Conservation (phyloP, 2,888 invertebrate genomes). For the Trachelus troglodyta region DNA sequence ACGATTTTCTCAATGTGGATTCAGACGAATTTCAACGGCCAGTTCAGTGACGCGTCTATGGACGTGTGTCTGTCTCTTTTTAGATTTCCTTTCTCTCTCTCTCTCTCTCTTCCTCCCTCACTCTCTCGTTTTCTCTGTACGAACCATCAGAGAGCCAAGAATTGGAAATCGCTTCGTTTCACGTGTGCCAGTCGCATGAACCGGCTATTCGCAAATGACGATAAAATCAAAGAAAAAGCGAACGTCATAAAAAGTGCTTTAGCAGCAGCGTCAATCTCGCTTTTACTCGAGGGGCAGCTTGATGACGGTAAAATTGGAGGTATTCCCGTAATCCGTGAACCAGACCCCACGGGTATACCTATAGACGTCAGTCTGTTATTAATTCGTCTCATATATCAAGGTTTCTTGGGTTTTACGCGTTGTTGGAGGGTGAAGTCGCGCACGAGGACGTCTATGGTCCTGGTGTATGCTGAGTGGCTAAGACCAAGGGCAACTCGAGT, state of each 20-base stretch:
- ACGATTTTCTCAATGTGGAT: too few relatives aligned
- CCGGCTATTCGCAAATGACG: conserved; percentile 10
- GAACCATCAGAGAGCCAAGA: background rate
- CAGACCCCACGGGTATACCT: background rate
- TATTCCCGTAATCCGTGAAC: conserved; percentile 8
- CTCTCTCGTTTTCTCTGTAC: background rate
- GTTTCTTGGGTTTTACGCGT: conserved; percentile 36
- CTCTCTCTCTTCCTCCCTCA: background rate
- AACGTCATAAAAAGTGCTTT: conserved; percentile 17
- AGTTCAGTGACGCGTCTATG: background rate
- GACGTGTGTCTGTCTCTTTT: background rate
- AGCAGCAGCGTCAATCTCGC: conserved; percentile 14
- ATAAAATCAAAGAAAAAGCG: conserved; percentile 13
- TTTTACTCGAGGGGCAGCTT: conserved; percentile 10
- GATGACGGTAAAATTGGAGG: conserved; percentile 14
- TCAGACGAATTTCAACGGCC: too few relatives aligned
- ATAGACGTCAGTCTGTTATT: conserved; percentile 33
- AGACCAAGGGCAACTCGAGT: too few relatives aligned
- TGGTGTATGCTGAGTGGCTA: too few relatives aligned
- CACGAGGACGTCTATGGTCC: background rate
- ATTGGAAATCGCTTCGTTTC: too few relatives aligned
- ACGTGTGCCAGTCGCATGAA: background rate
- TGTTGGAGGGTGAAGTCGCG: background rate
- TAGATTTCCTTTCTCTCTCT: background rate
- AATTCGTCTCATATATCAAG: conserved; percentile 46